Evolutionary conservation across 2,797 vertebrate species (phyloP).

Genomic region (Natrix natrix): DNA sequence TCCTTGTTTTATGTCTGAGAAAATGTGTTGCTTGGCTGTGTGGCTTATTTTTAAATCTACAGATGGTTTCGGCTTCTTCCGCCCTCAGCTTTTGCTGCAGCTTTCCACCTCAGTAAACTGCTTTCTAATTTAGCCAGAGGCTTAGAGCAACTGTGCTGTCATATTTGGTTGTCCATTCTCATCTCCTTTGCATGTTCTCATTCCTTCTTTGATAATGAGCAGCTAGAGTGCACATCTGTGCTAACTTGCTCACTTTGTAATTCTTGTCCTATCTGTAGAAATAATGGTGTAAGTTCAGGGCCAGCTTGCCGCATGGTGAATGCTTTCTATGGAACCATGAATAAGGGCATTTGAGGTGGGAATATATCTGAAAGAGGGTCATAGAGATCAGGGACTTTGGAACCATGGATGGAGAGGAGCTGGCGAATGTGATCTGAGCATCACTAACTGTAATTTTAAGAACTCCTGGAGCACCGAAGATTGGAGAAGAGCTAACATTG

Average conservation of each 20-base stretch:
- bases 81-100: constrained; percentile 56
- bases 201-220: not conserved
- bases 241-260: not conserved
- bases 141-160: constrained; percentile 59
- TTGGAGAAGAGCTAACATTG: not conserved
- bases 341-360: not conserved
- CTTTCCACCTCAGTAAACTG: constrained; percentile 63
- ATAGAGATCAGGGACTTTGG: not conserved
- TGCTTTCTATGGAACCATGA: not conserved
- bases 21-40: constrained; percentile 47
- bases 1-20: constrained; percentile 56
- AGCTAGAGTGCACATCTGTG: not conserved
- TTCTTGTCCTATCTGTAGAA: not conserved
- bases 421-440: not conserved
- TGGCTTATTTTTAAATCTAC: constrained; percentile 68
- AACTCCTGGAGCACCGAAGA: not conserved
- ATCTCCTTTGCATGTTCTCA: constrained; percentile 31
- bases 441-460: not conserved
- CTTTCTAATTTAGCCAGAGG: constrained; percentile 59
- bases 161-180: constrained; percentile 17
- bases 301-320: not conserved
- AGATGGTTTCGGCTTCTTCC: constrained; percentile 60
- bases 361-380: not conserved
- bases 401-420: not conserved
- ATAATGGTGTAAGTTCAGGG: not conserved